Conservation (phyloP, 1,140 invertebrate species). For the Pentalonia nigronervosa region DNA sequence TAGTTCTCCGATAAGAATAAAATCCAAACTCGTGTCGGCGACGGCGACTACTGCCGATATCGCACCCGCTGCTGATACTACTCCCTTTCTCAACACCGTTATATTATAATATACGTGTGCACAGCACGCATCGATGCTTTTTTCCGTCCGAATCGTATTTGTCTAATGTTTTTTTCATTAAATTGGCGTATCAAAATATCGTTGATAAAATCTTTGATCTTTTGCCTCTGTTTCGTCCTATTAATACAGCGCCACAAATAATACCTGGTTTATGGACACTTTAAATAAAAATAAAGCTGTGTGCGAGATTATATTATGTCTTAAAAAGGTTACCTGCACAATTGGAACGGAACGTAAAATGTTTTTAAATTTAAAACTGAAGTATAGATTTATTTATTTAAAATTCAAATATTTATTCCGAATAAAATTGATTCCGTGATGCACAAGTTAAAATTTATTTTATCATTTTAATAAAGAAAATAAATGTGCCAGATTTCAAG, state of each 20-base stretch:
- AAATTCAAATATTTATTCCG: background rate
- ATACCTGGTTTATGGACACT: background rate
- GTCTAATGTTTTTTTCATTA: background rate
- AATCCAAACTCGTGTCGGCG: background rate
- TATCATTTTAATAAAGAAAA: background rate
- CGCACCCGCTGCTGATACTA: background rate
- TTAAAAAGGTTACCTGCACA: background rate
- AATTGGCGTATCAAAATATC: background rate
- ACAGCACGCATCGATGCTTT: background rate
- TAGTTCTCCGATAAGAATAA: background rate
- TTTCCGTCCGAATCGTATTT: background rate
- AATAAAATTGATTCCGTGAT: background rate
- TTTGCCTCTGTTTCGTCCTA: background rate
- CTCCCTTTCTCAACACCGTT: background rate
- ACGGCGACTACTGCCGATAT: background rate
- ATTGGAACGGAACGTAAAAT: background rate
- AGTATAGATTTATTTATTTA: background rate
- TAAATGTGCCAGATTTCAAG: background rate
- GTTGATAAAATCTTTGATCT: background rate
- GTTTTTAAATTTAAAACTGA: background rate
- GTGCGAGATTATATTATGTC: background rate
- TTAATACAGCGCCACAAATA: too few species aligned
- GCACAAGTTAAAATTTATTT: background rate
- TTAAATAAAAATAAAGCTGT: background rate
- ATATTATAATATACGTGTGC: background rate